phyloP scores from a whole-genome alignment of 2,888 invertebrate genomes.

The Seira ritae region DNA sequence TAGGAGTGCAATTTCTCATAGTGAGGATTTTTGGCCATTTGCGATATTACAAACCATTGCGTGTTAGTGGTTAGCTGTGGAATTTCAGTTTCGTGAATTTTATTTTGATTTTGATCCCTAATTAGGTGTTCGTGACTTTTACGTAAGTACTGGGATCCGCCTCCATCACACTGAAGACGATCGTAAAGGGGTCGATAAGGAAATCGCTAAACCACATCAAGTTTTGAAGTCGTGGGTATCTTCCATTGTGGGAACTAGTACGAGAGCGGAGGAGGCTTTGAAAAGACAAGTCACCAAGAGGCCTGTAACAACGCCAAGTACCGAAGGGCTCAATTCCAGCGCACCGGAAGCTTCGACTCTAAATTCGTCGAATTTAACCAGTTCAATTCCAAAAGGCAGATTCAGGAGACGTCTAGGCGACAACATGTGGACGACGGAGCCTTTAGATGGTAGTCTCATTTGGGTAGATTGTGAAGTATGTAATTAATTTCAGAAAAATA shows the following conservation, averaged over 20 bases:
- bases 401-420: slow-evolving; percentile 37
- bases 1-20: no score
- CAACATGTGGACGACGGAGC: slow-evolving; percentile 42
- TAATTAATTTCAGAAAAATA: no score
- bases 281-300: not conserved
- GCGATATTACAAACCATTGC: no score
- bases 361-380: not conserved
- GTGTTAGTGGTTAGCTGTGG: no score
- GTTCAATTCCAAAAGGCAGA: not conserved
- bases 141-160: not conserved
- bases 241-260: slow-evolving; percentile 12
- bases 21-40: no score
- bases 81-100: slow-evolving; percentile 11
- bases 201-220: not conserved
- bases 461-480: slow-evolving; percentile 72
- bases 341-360: not conserved
- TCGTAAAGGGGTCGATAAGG: not conserved
- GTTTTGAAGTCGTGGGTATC: not conserved
- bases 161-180: no score
- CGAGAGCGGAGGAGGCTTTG: not conserved
- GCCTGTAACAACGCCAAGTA: not conserved
- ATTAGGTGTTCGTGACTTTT: not conserved
- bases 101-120: not conserved
- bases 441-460: slow-evolving; percentile 63
- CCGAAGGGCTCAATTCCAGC: slow-evolving; percentile 6